Evolutionary conservation across 2,888 invertebrate species (phyloP), one percentile per base, ranked within the genome.

Genomic region (Dexiosoma caninum): DNA sequence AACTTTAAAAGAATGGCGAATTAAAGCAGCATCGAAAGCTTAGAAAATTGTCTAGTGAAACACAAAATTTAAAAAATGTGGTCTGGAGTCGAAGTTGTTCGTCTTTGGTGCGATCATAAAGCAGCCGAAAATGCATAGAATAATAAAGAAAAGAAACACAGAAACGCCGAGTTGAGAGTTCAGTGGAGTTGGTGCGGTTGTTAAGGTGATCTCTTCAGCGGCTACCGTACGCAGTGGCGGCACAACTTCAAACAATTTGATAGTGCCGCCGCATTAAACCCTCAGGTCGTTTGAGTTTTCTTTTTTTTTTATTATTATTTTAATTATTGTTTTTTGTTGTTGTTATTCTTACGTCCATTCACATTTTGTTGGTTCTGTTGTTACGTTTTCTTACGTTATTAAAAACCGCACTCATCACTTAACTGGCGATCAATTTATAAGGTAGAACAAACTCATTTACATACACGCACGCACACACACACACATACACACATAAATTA

Each of bases 371-470:
- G 27, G 35, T 66, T 10, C n/a, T 78, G 32, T 78, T 69, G 72
- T 72, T 81, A 80, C 70, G 75, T 80, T 75, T 80, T 79, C 59
- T 79, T 70, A 62, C 77, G 69, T 81, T 81, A 77, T 72, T 81
- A 77, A 77, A 72, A 74, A 77, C 77, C 72, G 77, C 81, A 81
- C 77, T 81, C 81, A 74, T 74, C 81, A 81, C 81, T 81, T 81
- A 77, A 74, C 77, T 77, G 69, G 51, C 23, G 69, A 69, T 70
- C 81, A 77, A 81, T 81, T 77, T 77, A 74, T 59, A 77, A 62
- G 42, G 42, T 46, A 71, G 35, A 60, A n/a, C 27, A 14, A 59
- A 46, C 16, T 30, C 40, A 49, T 46, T 19, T 10, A 55, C 10
- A 57, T 21, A 37, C 14, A 16, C 5, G 12, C 14, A 32, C 19